phyloP scores from a whole-genome alignment of 2,113 vertebrate genomes.

The Scopus umbretta region DNA sequence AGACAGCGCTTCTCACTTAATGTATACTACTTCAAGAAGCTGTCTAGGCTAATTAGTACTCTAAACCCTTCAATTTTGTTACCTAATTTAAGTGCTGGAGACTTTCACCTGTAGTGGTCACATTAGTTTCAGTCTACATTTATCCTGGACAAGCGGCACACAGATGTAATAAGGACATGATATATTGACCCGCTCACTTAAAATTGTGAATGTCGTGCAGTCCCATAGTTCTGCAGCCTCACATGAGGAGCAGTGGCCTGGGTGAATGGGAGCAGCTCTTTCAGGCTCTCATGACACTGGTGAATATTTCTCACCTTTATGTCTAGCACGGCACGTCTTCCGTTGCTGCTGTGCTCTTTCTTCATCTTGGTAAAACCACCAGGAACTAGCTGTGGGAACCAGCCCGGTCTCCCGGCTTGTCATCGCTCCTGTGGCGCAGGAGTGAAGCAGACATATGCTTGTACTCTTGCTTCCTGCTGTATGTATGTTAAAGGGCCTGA shows the following conservation, averaged over 20 bases:
- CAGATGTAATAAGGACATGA: neutral
- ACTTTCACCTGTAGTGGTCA: neutral
- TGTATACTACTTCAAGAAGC: neutral
- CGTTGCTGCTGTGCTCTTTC: neutral
- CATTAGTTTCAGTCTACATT: neutral
- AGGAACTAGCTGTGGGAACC: neutral
- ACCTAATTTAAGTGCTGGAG: neutral
- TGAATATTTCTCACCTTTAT: neutral
- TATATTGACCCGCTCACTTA: neutral
- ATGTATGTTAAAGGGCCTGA: neutral
- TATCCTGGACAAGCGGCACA: neutral
- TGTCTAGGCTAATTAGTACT: neutral
- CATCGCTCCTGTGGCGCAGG: neutral
- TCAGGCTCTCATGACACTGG: neutral
- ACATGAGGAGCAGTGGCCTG: neutral
- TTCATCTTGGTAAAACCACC: neutral
- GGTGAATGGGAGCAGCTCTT: neutral
- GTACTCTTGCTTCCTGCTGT: neutral
- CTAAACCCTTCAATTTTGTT: neutral
- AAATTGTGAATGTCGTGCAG: neutral
- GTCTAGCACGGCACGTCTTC: neutral
- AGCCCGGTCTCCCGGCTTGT: neutral
- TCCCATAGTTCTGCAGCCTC: neutral
- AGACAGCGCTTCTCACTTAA: neutral
- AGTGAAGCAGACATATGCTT: rapidly evolving